Percentiles rank a stretch among this genome's conserved stretches.
Conservation (phyloP, 2,113 vertebrate genomes). For the Rhegmatorhina hoffmannsi region DNA sequence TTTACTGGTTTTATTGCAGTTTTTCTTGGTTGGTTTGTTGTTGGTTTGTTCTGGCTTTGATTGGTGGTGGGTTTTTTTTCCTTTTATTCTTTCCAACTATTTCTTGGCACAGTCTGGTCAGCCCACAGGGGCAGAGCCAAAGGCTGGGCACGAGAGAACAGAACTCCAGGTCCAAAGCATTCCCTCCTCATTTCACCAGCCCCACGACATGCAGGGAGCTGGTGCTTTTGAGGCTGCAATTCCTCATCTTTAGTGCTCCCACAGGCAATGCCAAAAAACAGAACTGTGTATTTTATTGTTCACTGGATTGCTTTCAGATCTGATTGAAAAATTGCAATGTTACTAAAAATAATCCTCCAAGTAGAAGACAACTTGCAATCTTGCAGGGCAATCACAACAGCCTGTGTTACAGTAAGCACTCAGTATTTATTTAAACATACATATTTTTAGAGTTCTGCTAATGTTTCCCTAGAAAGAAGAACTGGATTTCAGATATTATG, state of each 20-base stretch:
- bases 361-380: background rate
- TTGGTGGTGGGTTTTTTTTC: background rate
- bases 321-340: background rate
- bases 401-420: background rate
- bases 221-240: background rate
- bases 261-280: background rate
- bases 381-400: slow-evolving; percentile 9
- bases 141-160: background rate
- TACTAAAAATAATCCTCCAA: slow-evolving; percentile 10
- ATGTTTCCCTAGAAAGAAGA: background rate
- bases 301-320: background rate
- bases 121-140: background rate
- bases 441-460: background rate
- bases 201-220: background rate
- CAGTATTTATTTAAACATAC: background rate
- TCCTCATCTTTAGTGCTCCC: background rate
- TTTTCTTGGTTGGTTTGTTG: background rate
- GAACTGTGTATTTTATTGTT: background rate
- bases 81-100: background rate
- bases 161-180: background rate
- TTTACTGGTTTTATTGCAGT: background rate
- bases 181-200: background rate
- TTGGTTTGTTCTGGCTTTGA: background rate
- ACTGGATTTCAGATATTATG: background rate
- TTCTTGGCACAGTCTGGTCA: background rate